Conservation (phyloP, 2,113 vertebrate genomes). For the Triplophysa dalaica region DNA sequence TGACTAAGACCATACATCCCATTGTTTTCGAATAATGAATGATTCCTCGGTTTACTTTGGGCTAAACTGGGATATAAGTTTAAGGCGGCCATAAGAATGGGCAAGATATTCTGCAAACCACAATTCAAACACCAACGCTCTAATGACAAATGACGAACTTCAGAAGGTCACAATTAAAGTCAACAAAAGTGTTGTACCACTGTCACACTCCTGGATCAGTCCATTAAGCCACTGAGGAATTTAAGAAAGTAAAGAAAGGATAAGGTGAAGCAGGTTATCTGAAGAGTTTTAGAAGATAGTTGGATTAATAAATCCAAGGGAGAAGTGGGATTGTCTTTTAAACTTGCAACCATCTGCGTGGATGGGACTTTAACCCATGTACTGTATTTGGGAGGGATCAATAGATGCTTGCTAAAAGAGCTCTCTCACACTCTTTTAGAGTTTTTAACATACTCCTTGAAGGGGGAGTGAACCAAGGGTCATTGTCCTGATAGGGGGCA, state of each 20-base stretch:
- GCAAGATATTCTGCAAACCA: constrained; percentile 38
- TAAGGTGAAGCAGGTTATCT: neutral
- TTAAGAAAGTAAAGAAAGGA: neutral
- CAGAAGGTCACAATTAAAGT: constrained; percentile 34
- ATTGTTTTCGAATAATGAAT: constrained; percentile 45
- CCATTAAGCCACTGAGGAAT: neutral
- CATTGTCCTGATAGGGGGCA: constrained; percentile 77
- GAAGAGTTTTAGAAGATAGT: neutral
- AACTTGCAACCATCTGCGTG: constrained; percentile 56
- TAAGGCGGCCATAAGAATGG: constrained; percentile 18
- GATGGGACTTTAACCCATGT: constrained; percentile 62
- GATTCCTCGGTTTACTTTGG: constrained; percentile 40
- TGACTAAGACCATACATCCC: constrained; percentile 64
- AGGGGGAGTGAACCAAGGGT: constrained; percentile 74
- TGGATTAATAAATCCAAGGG: constrained; percentile 15
- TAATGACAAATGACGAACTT: constrained; percentile 42
- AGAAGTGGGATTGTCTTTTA: constrained; percentile 30
- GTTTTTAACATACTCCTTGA: constrained; percentile 73
- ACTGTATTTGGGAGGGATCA: constrained; percentile 56
- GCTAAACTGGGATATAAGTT: constrained; percentile 26
- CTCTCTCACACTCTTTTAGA: constrained; percentile 68
- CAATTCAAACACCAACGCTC: constrained; percentile 47
- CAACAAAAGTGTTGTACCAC: neutral
- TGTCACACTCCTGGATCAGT: constrained; percentile 1
- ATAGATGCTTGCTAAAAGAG: constrained; percentile 58